phyloP scores from a whole-genome alignment of 2,888 invertebrate genomes.

The Phyllotreta cruciferae region DNA sequence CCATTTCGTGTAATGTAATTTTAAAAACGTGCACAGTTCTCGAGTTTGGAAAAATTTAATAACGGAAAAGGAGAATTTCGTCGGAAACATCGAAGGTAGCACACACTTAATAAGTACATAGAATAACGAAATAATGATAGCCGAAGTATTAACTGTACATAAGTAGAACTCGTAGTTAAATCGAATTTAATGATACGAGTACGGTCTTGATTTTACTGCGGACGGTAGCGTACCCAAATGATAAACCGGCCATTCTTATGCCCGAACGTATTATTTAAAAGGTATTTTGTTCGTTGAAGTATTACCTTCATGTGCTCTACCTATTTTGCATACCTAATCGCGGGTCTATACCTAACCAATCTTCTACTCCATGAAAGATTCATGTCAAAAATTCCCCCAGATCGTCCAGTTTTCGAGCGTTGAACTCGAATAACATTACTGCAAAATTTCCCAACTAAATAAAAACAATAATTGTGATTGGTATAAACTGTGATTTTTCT shows the following conservation, averaged over 20 bases:
- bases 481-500: too few relatives aligned
- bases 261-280: constrained; percentile 41
- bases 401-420: too few relatives aligned
- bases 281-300: constrained; percentile 44
- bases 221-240: constrained; percentile 35
- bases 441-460: too few relatives aligned
- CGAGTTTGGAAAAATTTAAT: neutral
- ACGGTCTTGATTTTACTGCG: constrained; percentile 12
- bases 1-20: constrained; percentile 9
- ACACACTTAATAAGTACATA: neutral
- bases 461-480: too few relatives aligned
- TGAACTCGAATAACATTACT: too few relatives aligned
- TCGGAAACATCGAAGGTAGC: neutral
- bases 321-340: constrained; percentile 24
- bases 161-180: constrained; percentile 34
- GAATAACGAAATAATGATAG: constrained; percentile 33
- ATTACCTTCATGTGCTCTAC: constrained; percentile 21
- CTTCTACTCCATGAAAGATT: constrained; percentile 12
- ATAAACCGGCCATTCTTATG: constrained; percentile 31
- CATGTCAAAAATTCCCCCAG: constrained; percentile 5
- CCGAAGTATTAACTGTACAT: constrained; percentile 25
- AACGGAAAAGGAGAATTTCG: neutral
- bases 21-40: constrained; percentile 1
- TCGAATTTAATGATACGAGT: constrained; percentile 30
- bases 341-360: constrained; percentile 14